Evolutionary conservation across 2,888 invertebrate genomes (phyloP).

Genomic region (Leptinotarsa rubiginosa): DNA sequence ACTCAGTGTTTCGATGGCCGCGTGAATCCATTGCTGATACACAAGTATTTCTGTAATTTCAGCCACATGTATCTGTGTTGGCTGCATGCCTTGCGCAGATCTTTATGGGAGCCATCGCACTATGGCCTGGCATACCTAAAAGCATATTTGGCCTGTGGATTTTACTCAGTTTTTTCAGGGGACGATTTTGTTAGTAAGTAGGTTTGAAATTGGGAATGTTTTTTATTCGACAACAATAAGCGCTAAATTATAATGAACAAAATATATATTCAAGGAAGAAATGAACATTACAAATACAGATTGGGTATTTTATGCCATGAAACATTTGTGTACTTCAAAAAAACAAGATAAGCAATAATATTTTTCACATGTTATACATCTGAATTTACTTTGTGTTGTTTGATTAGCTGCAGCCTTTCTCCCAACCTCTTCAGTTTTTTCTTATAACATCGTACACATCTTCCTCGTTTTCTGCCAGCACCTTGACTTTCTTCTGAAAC

Average conservation of each 20-base stretch:
- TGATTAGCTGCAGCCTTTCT: conserved; percentile 23
- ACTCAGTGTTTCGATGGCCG: no score
- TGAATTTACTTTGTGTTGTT: conserved; percentile 22
- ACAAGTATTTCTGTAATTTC: conserved; percentile 6
- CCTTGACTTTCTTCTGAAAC: conserved; percentile 20
- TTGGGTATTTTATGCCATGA: conserved; percentile 32
- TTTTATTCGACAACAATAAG: not conserved
- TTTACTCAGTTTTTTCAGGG: conserved; percentile 17
- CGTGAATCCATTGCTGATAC: no score
- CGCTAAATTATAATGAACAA: no score
- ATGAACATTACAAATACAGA: conserved; percentile 12
- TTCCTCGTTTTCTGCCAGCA: conserved; percentile 15
- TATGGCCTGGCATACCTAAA: conserved; percentile 16
- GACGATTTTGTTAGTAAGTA: conserved; percentile 11
- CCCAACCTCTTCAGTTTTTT: conserved; percentile 21
- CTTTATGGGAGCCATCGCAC: conserved; percentile 7
- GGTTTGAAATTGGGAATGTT: conserved; percentile 11
- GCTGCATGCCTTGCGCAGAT: conserved; percentile 20
- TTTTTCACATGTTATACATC: conserved; percentile 21
- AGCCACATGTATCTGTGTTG: not conserved
- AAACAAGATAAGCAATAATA: conserved; percentile 3
- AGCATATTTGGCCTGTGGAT: conserved; percentile 12
- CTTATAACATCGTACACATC: conserved; percentile 21
- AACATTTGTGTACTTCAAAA: not conserved
- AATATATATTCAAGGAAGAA: not conserved